phyloP scores from a whole-genome alignment of 2,888 invertebrate species.

The Yponomeuta evonymella region DNA sequence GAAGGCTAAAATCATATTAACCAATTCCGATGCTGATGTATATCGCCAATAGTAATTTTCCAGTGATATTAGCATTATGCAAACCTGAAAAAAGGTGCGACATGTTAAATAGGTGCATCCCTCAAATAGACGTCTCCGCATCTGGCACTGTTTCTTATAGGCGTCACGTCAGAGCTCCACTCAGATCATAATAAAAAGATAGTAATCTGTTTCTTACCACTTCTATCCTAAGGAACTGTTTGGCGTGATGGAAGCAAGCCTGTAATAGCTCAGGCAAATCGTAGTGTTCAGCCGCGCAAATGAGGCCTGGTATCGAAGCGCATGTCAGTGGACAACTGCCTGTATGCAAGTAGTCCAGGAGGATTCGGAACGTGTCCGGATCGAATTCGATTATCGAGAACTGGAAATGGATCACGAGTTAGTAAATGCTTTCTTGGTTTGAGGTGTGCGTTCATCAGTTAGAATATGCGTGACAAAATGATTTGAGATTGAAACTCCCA shows the following conservation, averaged over 20 bases:
- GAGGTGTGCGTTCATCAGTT: too few relatives aligned
- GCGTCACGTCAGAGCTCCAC: too few relatives aligned
- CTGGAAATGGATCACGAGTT: conserved; percentile 45
- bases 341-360: conserved; percentile 94
- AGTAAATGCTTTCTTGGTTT: too few relatives aligned
- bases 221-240: conserved; percentile 93
- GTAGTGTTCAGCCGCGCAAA: conserved; percentile 96
- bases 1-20: conserved; percentile 95
- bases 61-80: conserved; percentile 92
- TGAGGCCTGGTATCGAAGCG: conserved; percentile 93
- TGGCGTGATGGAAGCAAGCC: conserved; percentile 96
- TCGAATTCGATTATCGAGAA: conserved; percentile 97
- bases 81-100: conserved; percentile 73
- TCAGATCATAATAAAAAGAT: not conserved
- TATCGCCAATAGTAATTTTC: conserved; percentile 98
- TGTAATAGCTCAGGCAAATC: conserved; percentile 94
- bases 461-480: too few relatives aligned
- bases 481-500: too few relatives aligned
- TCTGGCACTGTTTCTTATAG: too few relatives aligned
- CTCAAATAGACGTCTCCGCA: too few relatives aligned
- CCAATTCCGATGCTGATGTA: conserved; percentile 93
- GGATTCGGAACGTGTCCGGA: conserved; percentile 92
- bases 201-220: conserved; percentile 76
- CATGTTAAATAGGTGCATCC: too few relatives aligned
- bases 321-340: conserved; percentile 95